A percentile compares a stretch with the other conserved stretches of the same genome.
These are phyloP conservation scores for Blera fallax DNA, from an alignment of 2,888 invertebrate genomes.

Conservation along the genomic window DNA sequence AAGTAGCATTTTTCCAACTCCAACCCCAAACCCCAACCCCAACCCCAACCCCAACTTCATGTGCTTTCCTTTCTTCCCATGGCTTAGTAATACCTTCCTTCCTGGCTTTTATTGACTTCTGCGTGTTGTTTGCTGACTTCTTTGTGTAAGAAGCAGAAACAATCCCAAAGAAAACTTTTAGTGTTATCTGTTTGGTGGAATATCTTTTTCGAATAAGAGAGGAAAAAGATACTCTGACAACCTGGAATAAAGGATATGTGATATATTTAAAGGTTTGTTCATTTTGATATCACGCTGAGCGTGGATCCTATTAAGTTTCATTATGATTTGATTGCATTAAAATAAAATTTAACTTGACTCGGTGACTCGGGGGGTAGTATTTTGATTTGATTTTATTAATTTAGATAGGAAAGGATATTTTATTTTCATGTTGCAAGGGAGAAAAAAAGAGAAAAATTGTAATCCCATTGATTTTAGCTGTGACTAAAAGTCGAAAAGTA, in stretches of 20 bases:
- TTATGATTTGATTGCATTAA: constrained; percentile 34
- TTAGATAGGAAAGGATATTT: not conserved
- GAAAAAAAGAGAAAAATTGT: not conserved
- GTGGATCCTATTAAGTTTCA: constrained; percentile 56
- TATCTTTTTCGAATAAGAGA: not conserved
- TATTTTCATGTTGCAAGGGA: not conserved
- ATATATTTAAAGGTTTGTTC: constrained; percentile 6
- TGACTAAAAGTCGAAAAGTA: no score
- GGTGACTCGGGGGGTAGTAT: not conserved
- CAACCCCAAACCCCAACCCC: not conserved
- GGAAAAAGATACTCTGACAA: constrained; percentile 7
- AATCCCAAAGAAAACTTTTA: constrained; percentile 19
- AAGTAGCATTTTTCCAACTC: constrained; percentile 1
- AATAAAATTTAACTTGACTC: constrained; percentile 47
- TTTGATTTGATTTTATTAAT: not conserved
- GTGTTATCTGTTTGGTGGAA: constrained; percentile 56
- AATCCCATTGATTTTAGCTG: no score
- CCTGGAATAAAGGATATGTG: constrained; percentile 8
- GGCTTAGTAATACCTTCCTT: constrained; percentile 74
- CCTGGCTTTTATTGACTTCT: constrained; percentile 74
- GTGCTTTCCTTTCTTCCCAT: constrained; percentile 61
- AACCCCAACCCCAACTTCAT: not conserved
- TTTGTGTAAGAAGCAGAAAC: constrained; percentile 19
- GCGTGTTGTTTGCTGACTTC: constrained; percentile 23
- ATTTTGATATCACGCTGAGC: constrained; percentile 28